Conservation (phyloP, 2,888 invertebrate genomes). For the Amiota communis region DNA sequence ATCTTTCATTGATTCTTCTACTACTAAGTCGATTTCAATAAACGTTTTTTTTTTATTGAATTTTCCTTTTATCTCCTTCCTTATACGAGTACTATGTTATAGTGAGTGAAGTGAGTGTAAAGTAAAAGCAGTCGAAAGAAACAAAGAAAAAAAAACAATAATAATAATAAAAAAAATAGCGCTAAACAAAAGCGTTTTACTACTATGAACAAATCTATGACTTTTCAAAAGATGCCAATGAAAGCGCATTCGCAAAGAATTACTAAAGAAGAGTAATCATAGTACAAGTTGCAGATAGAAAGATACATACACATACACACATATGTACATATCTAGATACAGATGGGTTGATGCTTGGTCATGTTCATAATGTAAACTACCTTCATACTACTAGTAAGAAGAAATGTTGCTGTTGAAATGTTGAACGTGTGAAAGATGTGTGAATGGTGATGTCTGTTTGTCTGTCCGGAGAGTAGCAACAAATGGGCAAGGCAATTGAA, state of each 20-base stretch:
- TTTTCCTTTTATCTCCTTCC: not conserved
- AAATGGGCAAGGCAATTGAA: slow-evolving; percentile 13
- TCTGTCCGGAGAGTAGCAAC: not conserved
- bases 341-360: too few relatives aligned
- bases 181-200: too few relatives aligned
- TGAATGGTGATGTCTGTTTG: not conserved
- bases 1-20: not conserved
- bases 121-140: too few relatives aligned
- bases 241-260: not conserved
- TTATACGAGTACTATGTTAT: too few relatives aligned
- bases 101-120: not conserved
- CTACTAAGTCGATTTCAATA: slow-evolving; percentile 5
- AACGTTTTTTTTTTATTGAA: not conserved
- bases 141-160: too few relatives aligned
- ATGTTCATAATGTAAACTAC: not conserved
- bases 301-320: too few relatives aligned
- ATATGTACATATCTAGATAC: too few relatives aligned
- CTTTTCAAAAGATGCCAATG: too few relatives aligned
- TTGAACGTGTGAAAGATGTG: slow-evolving; percentile 24
- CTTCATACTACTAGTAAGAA: not conserved
- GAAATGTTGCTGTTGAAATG: slow-evolving; percentile 2
- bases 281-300: too few relatives aligned
- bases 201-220: too few relatives aligned
- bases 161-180: too few relatives aligned
- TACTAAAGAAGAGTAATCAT: not conserved